These are phyloP conservation scores for Huso huso DNA, from an alignment of 2,797 vertebrate genomes.

Conservation along the genomic window DNA sequence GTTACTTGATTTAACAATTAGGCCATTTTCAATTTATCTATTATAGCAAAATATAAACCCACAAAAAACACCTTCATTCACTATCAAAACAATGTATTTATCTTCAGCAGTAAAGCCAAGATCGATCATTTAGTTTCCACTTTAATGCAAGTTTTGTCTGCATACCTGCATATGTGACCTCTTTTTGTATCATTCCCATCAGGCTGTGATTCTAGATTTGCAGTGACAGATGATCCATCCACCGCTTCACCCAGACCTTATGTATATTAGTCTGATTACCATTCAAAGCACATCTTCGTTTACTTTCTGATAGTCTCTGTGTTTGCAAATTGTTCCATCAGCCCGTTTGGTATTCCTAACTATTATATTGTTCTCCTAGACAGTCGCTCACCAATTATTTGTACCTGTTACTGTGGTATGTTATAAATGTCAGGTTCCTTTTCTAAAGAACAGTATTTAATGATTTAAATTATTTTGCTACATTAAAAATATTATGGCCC, in stretches of 20 bases:
- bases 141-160: too few species aligned
- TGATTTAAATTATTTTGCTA: too few species aligned
- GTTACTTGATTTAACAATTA: too few species aligned
- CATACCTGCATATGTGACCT: not conserved
- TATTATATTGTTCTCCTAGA: not conserved
- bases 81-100: too few species aligned
- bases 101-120: too few species aligned
- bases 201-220: not conserved
- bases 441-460: not conserved
- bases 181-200: not conserved
- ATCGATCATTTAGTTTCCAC: too few species aligned
- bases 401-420: slow-evolving; percentile 4
- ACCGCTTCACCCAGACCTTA: not conserved
- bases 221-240: slow-evolving; percentile 1
- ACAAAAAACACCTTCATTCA: too few species aligned
- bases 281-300: slow-evolving; percentile 3
- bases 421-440: not conserved
- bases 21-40: too few species aligned
- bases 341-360: slow-evolving; percentile 1
- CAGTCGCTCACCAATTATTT: slow-evolving; percentile 1
- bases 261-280: not conserved
- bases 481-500: too few species aligned
- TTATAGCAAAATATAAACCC: too few species aligned
- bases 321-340: slow-evolving; percentile 1
- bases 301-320: slow-evolving; percentile 2